phyloP scores from a whole-genome alignment of 2,113 vertebrate species.

The Tonatia bakeri region DNA sequence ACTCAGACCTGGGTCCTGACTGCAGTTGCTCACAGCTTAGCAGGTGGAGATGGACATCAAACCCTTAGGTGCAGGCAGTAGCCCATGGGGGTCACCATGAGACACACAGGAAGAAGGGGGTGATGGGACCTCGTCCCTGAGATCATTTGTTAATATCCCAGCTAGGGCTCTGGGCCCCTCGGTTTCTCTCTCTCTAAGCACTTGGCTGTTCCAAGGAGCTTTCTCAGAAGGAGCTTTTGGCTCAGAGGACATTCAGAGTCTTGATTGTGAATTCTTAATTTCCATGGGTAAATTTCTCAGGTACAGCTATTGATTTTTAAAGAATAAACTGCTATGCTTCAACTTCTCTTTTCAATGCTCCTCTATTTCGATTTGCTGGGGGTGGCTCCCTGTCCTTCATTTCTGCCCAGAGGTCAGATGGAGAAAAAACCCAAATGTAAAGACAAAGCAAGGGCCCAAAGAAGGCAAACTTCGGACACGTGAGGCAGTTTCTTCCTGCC shows the following conservation, averaged over 20 bases:
- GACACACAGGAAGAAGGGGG: neutral
- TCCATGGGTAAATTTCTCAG: neutral
- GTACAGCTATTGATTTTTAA: neutral
- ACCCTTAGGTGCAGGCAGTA: neutral
- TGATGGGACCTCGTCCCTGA: neutral
- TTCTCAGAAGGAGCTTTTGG: neutral
- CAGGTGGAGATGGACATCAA: neutral
- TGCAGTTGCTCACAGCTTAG: neutral
- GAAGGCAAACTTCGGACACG: neutral
- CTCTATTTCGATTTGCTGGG: neutral
- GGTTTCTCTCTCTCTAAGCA: neutral
- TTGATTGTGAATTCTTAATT: conserved; percentile 16
- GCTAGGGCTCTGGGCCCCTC: neutral
- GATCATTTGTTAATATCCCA: neutral
- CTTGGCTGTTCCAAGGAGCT: neutral
- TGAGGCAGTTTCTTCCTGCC: neutral
- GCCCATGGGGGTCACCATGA: neutral
- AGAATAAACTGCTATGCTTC: neutral
- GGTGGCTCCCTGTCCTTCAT: neutral
- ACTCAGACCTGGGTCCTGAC: neutral
- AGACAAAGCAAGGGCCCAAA: neutral
- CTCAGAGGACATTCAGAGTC: neutral
- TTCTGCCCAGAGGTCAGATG: neutral
- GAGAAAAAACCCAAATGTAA: neutral
- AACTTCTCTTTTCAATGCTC: neutral